Conservation (phyloP, 2,113 vertebrate species). For the Zingel zingel region DNA sequence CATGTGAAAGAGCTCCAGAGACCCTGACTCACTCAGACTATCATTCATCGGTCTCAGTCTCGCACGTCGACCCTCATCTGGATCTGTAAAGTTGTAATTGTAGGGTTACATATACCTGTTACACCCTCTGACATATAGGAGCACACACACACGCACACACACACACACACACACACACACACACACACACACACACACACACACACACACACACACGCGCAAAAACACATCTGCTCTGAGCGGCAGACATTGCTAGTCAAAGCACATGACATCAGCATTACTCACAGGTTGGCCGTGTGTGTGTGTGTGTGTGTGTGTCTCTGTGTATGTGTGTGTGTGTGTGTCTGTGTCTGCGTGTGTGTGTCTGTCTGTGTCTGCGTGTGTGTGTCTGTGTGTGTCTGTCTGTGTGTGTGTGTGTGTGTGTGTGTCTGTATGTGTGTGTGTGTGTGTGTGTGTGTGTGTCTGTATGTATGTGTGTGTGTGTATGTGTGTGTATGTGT, state of each 20-base stretch:
- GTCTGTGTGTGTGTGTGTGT: too few species aligned
- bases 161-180: conserved; percentile 20
- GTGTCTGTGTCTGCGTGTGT: background rate
- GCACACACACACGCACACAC: conserved; percentile 7
- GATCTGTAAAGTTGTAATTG: conserved; percentile 48
- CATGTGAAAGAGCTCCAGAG: conserved; percentile 3
- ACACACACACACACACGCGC: background rate
- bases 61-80: conserved; percentile 29
- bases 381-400: too few species aligned
- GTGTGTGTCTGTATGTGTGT: too few species aligned
- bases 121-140: conserved; percentile 16
- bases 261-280: conserved; percentile 79
- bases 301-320: conserved; percentile 20
- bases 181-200: conserved; percentile 12
- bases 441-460: too few species aligned
- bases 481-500: too few species aligned
- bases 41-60: conserved; percentile 19
- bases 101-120: conserved; percentile 55
- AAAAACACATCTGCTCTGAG: conserved; percentile 71
- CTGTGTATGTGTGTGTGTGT: conserved; percentile 31
- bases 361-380: too few species aligned
- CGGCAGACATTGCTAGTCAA: conserved; percentile 63
- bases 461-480: too few species aligned
- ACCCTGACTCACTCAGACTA: conserved; percentile 42
- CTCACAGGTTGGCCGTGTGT: conserved; percentile 59